Evolutionary conservation across 1,140 invertebrate genomes (phyloP).

Genomic region (Papilio helenus): DNA sequence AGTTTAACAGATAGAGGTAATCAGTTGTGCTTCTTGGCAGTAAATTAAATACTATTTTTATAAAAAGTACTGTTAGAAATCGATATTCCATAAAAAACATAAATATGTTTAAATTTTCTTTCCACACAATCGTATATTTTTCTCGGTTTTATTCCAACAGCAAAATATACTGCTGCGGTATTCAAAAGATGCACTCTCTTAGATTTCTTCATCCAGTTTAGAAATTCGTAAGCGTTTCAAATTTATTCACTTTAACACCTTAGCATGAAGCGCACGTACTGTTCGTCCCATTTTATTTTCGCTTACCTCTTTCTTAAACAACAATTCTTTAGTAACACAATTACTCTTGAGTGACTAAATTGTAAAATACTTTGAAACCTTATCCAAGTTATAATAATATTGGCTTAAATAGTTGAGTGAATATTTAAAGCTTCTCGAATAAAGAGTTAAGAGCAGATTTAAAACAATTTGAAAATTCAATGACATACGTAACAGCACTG

Average conservation of each 20-base stretch:
- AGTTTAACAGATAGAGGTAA: too few species aligned
- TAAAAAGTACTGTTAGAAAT: too few species aligned
- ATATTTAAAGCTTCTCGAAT: neutral
- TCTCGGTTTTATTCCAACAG: neutral
- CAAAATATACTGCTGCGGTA: constrained; percentile 3
- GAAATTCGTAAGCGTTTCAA: constrained; percentile 21
- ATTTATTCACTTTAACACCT: constrained; percentile 26
- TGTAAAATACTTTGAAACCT: neutral
- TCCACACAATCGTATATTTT: neutral
- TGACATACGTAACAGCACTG: too few species aligned
- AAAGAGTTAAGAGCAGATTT: neutral
- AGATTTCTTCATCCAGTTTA: constrained; percentile 21
- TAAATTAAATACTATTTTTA: too few species aligned
- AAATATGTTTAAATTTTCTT: neutral
- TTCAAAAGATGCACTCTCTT: constrained; percentile 18
- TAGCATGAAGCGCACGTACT: constrained; percentile 9
- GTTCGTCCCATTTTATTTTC: constrained; percentile 3
- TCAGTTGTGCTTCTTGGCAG: too few species aligned
- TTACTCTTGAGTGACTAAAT: neutral
- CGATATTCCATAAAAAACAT: neutral
- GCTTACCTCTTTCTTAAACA: constrained; percentile 14
- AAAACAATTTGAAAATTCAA: too few species aligned
- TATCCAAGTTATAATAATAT: too few species aligned
- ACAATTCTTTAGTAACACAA: neutral
- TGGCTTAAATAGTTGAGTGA: neutral